Percentiles rank a stretch among this genome's conserved stretches.
phyloP scores from a whole-genome alignment of 2,113 vertebrate species.

The Melanocharis versteri region DNA sequence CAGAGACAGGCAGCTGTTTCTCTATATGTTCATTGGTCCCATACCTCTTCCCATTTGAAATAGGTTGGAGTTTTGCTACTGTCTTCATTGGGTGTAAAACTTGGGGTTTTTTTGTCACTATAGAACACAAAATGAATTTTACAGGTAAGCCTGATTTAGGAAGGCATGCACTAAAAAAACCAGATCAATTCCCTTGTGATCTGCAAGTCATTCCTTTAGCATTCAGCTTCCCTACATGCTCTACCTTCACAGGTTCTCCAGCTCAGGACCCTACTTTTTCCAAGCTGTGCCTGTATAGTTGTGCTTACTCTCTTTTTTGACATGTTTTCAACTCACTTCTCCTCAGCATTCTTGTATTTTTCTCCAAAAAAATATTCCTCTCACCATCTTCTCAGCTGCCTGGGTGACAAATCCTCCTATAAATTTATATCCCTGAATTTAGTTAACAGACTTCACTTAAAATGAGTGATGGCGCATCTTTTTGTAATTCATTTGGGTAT shows the following conservation, averaged over 20 bases:
- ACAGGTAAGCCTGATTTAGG: background rate
- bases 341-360: background rate
- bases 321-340: background rate
- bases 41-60: background rate
- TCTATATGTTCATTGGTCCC: background rate
- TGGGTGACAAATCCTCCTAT: background rate
- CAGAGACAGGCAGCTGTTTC: background rate
- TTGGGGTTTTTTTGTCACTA: background rate
- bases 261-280: background rate
- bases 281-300: background rate
- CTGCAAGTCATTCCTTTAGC: background rate
- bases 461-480: background rate
- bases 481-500: background rate
- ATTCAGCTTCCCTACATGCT: background rate
- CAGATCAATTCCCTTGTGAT: background rate
- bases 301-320: background rate
- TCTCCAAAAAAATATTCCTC: background rate
- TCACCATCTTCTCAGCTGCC: background rate
- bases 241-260: background rate
- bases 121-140: background rate
- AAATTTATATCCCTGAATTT: background rate
- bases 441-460: background rate
- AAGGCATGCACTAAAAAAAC: background rate
- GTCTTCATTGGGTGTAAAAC: background rate
- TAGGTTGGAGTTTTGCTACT: background rate